Evolutionary conservation across 2,113 vertebrate genomes (phyloP).

Genomic region (Phycodurus eques): DNA sequence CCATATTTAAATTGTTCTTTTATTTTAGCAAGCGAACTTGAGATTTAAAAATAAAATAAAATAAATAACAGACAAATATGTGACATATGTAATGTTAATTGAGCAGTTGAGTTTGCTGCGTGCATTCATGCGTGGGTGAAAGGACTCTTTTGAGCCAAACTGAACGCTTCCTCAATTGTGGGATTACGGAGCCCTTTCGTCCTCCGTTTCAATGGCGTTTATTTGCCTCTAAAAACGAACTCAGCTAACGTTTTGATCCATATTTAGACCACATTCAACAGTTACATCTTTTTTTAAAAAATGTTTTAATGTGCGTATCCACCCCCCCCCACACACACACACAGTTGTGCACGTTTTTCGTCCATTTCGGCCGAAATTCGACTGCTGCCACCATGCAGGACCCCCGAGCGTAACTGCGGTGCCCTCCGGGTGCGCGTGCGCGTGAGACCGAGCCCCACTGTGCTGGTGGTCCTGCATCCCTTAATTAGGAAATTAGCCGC

Average conservation of each 20-base stretch:
- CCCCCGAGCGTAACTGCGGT: neutral
- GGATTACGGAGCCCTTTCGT: constrained; percentile 75
- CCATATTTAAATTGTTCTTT: no score
- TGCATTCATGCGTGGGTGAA: neutral
- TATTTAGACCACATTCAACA: no score
- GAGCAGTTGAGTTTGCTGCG: no score
- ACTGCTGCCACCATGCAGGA: constrained; percentile 21
- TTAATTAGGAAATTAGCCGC: constrained; percentile 83
- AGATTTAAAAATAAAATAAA: no score
- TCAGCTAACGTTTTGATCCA: neutral
- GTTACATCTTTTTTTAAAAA: neutral
- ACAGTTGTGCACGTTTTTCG: no score
- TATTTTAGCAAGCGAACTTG: no score
- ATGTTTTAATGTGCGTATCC: neutral
- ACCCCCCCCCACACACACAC: no score
- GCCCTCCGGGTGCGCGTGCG: neutral
- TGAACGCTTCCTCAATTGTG: constrained; percentile 52
- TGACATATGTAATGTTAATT: no score
- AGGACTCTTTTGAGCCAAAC: neutral
- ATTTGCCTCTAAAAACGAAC: no score
- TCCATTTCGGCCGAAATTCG: neutral
- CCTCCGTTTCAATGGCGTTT: neutral
- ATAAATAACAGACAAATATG: no score
- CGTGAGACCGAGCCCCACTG: constrained; percentile 25
- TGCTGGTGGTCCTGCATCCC: constrained; percentile 78